Base-by-base conservation (phyloP, 2,888 invertebrate genomes). In the Drosophila melanosoma region DNA sequence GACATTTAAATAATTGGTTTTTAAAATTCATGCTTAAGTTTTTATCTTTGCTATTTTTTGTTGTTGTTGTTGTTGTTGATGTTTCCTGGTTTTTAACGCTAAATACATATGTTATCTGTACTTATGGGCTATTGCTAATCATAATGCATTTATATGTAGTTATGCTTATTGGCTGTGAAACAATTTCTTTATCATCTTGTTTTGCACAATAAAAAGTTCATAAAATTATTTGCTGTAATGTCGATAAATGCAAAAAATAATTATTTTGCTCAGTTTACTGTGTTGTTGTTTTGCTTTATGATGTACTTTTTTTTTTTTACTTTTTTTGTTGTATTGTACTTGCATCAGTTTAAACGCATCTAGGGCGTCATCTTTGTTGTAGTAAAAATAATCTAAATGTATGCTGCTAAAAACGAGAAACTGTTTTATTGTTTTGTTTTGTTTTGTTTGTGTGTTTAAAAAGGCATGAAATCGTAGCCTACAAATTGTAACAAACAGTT, bases 71-170 rank as follows among this genome's bases (percentile, higher is more conserved):
- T 29, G 54, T 75, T 66, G 56, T 74, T 69, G 60, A 35, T 68
- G 53, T 70, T 56, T 38, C 54, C 56, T 63, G 57, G 58, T 54
- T 56, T 56, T 65, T 70, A 72, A 79, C 78, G 57, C 73, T 70
- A 76, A 62, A 73, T 76, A 74, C 73, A 82, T 72, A 75, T 83
- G 53, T 59, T 87, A 69, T 72, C 76, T 71, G 82, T 81, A 82
- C 89, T 90, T 90, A 89, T 83, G 83, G 89, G 88, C 90, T 90
- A 90, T 89, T 89, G 87, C 80, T 90, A 85, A 87, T 82, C 74
- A 87, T 86, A 87, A 89, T 82, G 73, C 73, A 73, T 66, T 71
- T 64, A 71, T 69, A 67, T 80, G 67, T 74, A 79, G 74, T 79
- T 82, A 83, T 76, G 82, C 81, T 87, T 82, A 81, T 90, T 88